Evolutionary conservation across 2,797 vertebrate species (phyloP).

Genomic region (Ambastaia sidthimunki): DNA sequence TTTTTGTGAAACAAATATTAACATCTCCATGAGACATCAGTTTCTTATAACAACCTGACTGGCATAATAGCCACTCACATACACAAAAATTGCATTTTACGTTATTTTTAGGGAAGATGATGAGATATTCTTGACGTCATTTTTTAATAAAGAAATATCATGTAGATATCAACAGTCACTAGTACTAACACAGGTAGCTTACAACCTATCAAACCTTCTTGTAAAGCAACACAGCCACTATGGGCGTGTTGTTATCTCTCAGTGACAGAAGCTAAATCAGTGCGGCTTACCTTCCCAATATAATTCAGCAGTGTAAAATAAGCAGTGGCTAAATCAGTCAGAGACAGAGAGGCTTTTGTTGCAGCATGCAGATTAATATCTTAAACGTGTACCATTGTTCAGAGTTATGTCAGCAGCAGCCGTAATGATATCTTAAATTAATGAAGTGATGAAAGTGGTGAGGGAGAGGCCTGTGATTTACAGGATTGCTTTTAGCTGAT

Average conservation of each 20-base stretch:
- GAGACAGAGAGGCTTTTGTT: conserved; percentile 59
- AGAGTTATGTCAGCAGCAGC: conserved; percentile 89
- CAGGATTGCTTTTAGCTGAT: conserved; percentile 88
- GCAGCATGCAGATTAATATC: conserved; percentile 62
- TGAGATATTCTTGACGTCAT: not conserved
- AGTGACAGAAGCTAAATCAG: conserved; percentile 52
- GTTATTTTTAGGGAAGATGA: not conserved
- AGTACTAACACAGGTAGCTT: conserved; percentile 2
- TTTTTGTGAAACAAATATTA: conserved; percentile 6
- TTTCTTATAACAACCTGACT: not conserved
- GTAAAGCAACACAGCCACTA: conserved; percentile 38
- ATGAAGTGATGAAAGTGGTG: conserved; percentile 89
- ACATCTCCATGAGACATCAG: not conserved
- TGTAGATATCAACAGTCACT: conserved; percentile 14
- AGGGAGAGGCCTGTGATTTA: conserved; percentile 87
- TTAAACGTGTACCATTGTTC: conserved; percentile 90
- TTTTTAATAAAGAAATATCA: not conserved
- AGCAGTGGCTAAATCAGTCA: conserved; percentile 52
- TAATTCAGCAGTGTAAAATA: conserved; percentile 64
- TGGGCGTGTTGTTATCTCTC: conserved; percentile 56
- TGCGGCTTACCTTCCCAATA: conserved; percentile 34
- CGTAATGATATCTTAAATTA: conserved; percentile 94
- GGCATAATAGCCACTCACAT: not conserved
- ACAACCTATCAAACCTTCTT: conserved; percentile 8
- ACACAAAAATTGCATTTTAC: not conserved